These are phyloP conservation scores for Artibeus lituratus DNA, from an alignment of 2,797 vertebrate species.

Conservation along the genomic window DNA sequence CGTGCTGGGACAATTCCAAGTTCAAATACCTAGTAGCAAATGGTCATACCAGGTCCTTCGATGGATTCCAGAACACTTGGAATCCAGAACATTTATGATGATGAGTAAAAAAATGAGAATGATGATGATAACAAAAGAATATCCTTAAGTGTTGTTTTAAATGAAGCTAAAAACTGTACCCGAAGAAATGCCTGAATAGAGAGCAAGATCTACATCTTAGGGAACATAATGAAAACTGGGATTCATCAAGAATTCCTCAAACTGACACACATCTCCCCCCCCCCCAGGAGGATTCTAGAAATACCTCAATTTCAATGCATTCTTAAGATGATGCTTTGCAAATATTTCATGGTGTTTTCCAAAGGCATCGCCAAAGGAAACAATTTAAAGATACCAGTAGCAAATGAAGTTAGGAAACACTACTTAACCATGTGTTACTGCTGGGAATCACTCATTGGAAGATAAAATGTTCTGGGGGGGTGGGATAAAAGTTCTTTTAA, in stretches of 20 bases:
- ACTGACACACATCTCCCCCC: not conserved
- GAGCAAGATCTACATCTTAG: not conserved
- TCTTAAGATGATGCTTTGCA: not conserved
- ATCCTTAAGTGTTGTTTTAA: not conserved
- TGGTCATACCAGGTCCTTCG: not conserved
- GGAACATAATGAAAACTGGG: not conserved
- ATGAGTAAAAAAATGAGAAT: not conserved
- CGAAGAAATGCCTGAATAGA: conserved; percentile 2
- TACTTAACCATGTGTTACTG: not conserved
- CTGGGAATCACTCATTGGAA: not conserved
- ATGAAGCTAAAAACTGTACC: not conserved
- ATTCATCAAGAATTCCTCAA: not conserved
- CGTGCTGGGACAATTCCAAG: not conserved
- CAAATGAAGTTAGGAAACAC: not conserved
- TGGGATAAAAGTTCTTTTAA: not conserved
- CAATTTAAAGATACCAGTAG: not conserved
- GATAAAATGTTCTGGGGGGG: not conserved
- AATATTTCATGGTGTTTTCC: not conserved
- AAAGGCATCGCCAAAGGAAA: conserved; percentile 6
- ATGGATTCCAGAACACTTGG: not conserved
- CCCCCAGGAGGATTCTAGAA: conserved; percentile 6
- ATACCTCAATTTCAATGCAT: not conserved
- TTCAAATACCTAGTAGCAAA: not conserved
- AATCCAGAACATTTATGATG: not conserved
- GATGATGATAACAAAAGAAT: not conserved